Conservation (phyloP, 2,113 vertebrate species). For the Ceuthmochares aereus region DNA sequence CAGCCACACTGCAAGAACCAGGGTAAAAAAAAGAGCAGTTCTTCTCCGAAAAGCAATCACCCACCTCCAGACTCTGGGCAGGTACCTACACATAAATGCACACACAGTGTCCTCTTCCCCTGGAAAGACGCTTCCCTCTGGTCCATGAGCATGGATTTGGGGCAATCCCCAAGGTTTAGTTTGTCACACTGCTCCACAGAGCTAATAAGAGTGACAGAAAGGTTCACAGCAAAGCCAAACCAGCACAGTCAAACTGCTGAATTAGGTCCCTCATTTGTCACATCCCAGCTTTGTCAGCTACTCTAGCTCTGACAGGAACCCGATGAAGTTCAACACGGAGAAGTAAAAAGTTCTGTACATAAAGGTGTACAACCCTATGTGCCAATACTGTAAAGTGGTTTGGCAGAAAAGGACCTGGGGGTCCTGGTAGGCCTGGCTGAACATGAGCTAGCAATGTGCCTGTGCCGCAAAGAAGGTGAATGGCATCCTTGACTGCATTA, state of each 20-base stretch:
- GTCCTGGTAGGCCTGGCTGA: neutral
- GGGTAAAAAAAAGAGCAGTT: neutral
- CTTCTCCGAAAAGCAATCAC: neutral
- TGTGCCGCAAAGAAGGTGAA: neutral
- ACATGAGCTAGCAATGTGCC: rapidly evolving
- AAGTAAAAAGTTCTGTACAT: neutral
- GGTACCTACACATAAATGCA: neutral
- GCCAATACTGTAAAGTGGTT: neutral
- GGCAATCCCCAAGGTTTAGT: neutral
- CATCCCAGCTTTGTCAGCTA: neutral
- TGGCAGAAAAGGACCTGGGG: neutral
- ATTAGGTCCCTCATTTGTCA: neutral
- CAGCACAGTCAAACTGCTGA: neutral
- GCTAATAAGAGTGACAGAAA: neutral
- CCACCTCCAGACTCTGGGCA: neutral
- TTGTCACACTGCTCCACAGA: neutral
- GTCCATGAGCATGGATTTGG: neutral
- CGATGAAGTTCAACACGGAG: neutral
- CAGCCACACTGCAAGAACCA: neutral
- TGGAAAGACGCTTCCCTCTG: neutral
- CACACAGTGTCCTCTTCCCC: neutral
- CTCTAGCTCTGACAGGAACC: neutral
- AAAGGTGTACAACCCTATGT: neutral
- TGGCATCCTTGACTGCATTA: neutral
- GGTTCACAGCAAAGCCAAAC: neutral